These are phyloP conservation scores for Xestia sexstrigata DNA, from an alignment of 2,888 invertebrate species.

Conservation along the genomic window DNA sequence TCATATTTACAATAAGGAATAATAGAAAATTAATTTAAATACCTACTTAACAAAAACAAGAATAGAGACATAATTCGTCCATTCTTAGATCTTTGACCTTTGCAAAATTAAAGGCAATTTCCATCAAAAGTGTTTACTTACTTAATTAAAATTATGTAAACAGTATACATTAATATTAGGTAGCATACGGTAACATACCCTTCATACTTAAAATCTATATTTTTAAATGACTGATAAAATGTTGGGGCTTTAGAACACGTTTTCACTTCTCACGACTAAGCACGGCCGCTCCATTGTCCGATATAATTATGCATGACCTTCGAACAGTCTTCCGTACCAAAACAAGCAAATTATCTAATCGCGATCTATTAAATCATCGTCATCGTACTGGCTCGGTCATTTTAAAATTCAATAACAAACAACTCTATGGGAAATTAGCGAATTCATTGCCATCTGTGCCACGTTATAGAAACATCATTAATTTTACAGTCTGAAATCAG, in stretches of 20 bases:
- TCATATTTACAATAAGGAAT: not conserved
- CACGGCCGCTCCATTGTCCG: conserved; percentile 8
- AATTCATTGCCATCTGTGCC: not conserved
- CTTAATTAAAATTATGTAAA: not conserved
- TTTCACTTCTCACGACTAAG: conserved; percentile 18
- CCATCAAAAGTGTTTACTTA: not conserved
- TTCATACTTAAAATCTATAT: too few species aligned
- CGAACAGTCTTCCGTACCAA: conserved; percentile 32
- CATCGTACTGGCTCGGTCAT: conserved; percentile 12
- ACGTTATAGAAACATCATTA: not conserved
- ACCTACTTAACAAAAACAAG: not conserved
- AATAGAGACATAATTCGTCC: not conserved
- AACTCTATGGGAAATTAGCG: not conserved
- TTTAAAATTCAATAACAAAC: conserved; percentile 4
- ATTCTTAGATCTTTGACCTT: not conserved
- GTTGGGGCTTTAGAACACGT: conserved; percentile 1
- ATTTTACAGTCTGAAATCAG: not conserved
- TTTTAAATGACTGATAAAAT: accelerated
- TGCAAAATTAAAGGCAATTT: not conserved
- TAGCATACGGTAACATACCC: not conserved
- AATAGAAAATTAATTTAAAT: not conserved
- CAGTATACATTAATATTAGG: not conserved
- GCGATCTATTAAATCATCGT: conserved; percentile 26
- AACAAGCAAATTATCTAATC: conserved; percentile 46
- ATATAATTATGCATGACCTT: conserved; percentile 43